Evolutionary conservation across 1,140 invertebrate genomes (phyloP).

Genomic region (Homalodisca vitripennis): DNA sequence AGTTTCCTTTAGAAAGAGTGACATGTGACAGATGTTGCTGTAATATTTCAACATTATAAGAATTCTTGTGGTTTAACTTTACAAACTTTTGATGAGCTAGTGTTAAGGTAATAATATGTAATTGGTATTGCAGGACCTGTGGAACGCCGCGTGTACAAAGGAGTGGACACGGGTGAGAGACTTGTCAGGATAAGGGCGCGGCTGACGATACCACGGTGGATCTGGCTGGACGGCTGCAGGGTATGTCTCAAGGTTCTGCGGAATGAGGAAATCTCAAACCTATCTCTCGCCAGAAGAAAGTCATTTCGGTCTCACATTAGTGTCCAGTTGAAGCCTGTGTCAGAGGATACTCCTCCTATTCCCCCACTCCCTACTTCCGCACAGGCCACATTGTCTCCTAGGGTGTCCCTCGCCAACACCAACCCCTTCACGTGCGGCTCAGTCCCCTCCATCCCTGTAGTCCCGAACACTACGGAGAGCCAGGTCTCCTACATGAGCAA

Average conservation of each 20-base stretch:
- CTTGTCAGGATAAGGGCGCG: conserved; percentile 45
- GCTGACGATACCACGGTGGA: conserved; percentile 31
- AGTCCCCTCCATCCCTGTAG: neutral
- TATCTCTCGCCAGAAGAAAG: conserved; percentile 36
- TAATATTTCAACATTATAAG: too few species aligned
- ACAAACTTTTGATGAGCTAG: too few species aligned
- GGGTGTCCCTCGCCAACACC: neutral
- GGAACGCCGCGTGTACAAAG: conserved; percentile 49
- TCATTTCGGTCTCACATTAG: conserved; percentile 42
- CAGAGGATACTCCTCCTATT: conserved; percentile 7
- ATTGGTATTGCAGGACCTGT: conserved; percentile 48
- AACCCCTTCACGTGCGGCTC: neutral
- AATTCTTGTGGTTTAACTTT: too few species aligned
- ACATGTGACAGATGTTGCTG: too few species aligned
- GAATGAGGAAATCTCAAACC: conserved; percentile 31
- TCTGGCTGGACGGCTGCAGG: conserved; percentile 35
- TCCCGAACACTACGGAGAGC: neutral
- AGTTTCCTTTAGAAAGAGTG: too few species aligned
- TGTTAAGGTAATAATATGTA: too few species aligned
- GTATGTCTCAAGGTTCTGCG: conserved; percentile 36
- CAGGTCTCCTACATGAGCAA: neutral
- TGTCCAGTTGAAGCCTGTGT: conserved; percentile 35
- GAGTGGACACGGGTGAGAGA: conserved; percentile 50
- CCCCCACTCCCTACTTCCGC: conserved; percentile 16
- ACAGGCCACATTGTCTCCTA: neutral